Evolutionary conservation across 2,113 vertebrate species (phyloP).

Genomic region (Siniperca chuatsi): DNA sequence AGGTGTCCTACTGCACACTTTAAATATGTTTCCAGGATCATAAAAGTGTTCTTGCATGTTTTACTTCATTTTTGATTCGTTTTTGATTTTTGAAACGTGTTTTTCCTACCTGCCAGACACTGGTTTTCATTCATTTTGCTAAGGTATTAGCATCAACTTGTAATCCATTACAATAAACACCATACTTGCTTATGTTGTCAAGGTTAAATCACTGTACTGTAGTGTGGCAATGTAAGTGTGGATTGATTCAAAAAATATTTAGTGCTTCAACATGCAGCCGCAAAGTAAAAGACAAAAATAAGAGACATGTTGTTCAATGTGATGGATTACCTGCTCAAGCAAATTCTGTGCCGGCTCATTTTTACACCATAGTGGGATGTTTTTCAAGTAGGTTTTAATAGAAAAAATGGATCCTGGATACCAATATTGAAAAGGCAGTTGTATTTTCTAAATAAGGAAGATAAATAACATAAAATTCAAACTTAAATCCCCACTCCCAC

Average conservation of each 20-base stretch:
- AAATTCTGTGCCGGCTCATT: conserved; percentile 5
- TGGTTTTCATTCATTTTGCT: not conserved
- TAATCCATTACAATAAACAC: not conserved
- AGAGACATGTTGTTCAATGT: conserved; percentile 9
- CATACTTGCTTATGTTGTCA: not conserved
- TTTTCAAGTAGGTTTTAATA: conserved; percentile 12
- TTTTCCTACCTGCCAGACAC: not conserved
- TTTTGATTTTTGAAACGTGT: not conserved
- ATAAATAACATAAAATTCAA: conserved; percentile 1
- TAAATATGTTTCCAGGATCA: not conserved
- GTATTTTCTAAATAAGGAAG: not conserved
- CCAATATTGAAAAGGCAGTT: not conserved
- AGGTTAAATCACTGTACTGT: not conserved
- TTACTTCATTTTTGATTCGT: not conserved
- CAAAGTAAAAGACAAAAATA: conserved; percentile 9
- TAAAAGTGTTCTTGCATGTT: not conserved
- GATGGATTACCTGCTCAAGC: conserved; percentile 19
- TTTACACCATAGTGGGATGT: not conserved
- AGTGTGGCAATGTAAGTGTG: not conserved
- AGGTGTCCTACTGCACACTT: not conserved
- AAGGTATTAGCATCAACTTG: not conserved
- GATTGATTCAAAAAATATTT: not conserved
- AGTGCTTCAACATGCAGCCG: not conserved
- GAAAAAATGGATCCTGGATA: not conserved
- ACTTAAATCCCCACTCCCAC: not conserved